Base-by-base conservation (phyloP, 2,888 invertebrate genomes). In the Leucophora obtusa region DNA sequence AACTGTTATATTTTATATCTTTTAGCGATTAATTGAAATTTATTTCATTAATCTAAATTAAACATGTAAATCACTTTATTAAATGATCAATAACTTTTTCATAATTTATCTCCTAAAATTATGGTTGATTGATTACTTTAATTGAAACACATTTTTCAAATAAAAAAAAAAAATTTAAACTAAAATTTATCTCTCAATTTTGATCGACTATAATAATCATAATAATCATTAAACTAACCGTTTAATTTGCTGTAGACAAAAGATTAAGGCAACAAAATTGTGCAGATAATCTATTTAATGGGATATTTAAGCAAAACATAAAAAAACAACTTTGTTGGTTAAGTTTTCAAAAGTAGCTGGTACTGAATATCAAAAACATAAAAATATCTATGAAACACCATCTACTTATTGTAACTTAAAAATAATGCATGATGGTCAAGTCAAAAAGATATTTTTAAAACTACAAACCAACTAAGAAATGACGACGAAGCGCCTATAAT, bases 71-170 rank as follows among this genome's bases (percentile, higher is more conserved):
- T 28, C 28, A 28, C 28, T 28, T 7, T 28, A 72, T 78, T 72
- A 72, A 66, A 62, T 38, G 60, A 60, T 72, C 66, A 60, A 66
- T 66, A 50, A 60, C n/a, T 51, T 24, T 21, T 53, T 9, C 17
- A 65, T 35, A 65, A 9, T 56, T 56, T 56, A 50, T 35, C 35
- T 51, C 14, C 15, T 1, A 56, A 14, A 28, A 50, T 7, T n/a
- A n/a, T n/a, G n/a, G 7, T 3, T 77, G 81, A 81, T 81, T 77
- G 81, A 81, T 81, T 70, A 71, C 56, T 62, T 81, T 77, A 81
- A 81, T 81, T 77, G 77, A 77, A 81, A 81, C 70, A 38, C 51
- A 77, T 81, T 70, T 73, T 71, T 73, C 60, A 74, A 56, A 66
- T 9, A 5, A 17, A 77, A 28, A 72, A 9, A 5, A 17, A 77